phyloP scores from a whole-genome alignment of 2,113 vertebrate species.

The Calonectris borealis region DNA sequence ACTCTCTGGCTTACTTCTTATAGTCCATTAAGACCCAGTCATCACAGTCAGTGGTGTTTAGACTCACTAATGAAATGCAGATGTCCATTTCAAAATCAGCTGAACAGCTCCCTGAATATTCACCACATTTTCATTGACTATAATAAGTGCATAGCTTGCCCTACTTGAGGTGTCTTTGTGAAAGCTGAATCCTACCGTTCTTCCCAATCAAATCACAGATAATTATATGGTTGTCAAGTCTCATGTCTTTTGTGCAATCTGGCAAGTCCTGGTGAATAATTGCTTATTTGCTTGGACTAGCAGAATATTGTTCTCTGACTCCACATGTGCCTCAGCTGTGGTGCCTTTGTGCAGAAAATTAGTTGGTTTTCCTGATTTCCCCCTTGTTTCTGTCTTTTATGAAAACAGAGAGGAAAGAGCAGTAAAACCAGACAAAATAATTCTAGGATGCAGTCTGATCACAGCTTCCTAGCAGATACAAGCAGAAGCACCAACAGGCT shows the following conservation, averaged over 20 bases:
- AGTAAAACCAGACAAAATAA: neutral
- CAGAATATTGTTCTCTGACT: neutral
- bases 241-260: neutral
- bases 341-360: neutral
- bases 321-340: neutral
- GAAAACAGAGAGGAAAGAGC: neutral
- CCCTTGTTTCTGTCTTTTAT: neutral
- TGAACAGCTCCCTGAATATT: neutral
- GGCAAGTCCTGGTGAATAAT: neutral
- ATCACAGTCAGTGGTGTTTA: neutral
- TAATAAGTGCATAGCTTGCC: neutral
- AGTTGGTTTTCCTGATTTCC: neutral
- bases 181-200: neutral
- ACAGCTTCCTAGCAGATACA: neutral
- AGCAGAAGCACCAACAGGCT: neutral
- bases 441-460: neutral
- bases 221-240: neutral
- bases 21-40: neutral
- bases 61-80: neutral
- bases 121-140: neutral
- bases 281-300: neutral
- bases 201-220: neutral
- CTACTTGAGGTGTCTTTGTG: no score
- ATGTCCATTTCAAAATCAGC: neutral
- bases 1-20: neutral